phyloP scores from a whole-genome alignment of 2,888 invertebrate genomes.

The Lithophane semibrunnea region DNA sequence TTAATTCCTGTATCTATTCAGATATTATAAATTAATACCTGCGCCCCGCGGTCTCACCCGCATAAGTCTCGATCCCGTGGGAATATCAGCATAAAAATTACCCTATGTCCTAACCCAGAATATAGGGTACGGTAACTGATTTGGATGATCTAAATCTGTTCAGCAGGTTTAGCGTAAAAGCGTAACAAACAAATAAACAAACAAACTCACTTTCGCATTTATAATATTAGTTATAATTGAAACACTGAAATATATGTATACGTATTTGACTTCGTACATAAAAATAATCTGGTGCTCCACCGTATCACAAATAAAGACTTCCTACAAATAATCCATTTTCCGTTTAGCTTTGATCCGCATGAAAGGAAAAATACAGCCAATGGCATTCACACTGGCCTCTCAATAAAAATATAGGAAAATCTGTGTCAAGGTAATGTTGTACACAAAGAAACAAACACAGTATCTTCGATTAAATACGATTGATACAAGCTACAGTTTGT shows the following conservation, averaged over 20 bases:
- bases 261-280: neutral
- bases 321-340: neutral
- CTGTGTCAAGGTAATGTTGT: neutral
- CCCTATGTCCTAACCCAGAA: too few species aligned
- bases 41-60: too few species aligned
- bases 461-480: slow-evolving; percentile 3
- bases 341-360: slow-evolving; percentile 8
- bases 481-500: slow-evolving; percentile 13
- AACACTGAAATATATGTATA: neutral
- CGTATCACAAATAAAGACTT: slow-evolving; percentile 2
- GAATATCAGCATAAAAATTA: too few species aligned
- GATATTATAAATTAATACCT: neutral
- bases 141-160: too few species aligned
- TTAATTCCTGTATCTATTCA: neutral
- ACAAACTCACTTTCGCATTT: too few species aligned
- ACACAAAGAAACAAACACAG: slow-evolving; percentile 4
- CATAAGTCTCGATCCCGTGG: too few species aligned
- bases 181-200: too few species aligned
- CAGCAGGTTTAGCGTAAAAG: too few species aligned
- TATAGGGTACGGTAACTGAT: too few species aligned
- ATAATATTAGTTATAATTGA: neutral
- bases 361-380: neutral
- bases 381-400: neutral
- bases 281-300: neutral
- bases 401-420: neutral